phyloP scores from a whole-genome alignment of 2,797 vertebrate genomes.

The Lemur catta region DNA sequence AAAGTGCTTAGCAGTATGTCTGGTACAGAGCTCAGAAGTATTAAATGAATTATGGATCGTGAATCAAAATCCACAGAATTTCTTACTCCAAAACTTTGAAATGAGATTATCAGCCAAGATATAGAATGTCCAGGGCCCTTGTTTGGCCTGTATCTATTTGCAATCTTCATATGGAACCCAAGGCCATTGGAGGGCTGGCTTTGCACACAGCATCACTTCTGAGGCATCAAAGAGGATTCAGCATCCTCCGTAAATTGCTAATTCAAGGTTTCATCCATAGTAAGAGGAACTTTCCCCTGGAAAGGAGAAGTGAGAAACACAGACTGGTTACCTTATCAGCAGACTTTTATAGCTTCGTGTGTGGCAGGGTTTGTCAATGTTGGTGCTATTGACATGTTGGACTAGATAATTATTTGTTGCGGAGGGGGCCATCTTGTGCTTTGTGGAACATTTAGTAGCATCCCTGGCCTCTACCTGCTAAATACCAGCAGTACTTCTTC shows the following conservation, averaged over 20 bases:
- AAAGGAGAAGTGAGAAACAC: not conserved
- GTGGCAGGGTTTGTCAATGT: not conserved
- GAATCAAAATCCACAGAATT: not conserved
- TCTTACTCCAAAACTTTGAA: not conserved
- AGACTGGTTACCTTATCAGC: not conserved
- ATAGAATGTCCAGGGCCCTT: not conserved
- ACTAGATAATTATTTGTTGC: not conserved
- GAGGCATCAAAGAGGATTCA: not conserved
- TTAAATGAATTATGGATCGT: not conserved
- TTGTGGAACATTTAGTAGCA: not conserved
- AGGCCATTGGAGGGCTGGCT: not conserved
- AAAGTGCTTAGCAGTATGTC: not conserved
- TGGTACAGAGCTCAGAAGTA: not conserved
- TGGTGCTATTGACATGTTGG: not conserved
- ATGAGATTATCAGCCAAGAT: not conserved
- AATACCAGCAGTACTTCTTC: not conserved
- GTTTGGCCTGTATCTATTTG: not conserved
- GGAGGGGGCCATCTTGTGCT: not conserved
- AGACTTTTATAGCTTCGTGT: not conserved
- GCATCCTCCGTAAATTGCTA: not conserved
- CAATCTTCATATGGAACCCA: not conserved
- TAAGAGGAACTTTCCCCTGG: not conserved
- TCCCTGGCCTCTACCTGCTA: not conserved
- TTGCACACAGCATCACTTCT: not conserved
- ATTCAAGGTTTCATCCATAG: not conserved